These are phyloP conservation scores for Epistrophe eligans DNA, from an alignment of 2,888 invertebrate genomes.

Conservation along the genomic window DNA sequence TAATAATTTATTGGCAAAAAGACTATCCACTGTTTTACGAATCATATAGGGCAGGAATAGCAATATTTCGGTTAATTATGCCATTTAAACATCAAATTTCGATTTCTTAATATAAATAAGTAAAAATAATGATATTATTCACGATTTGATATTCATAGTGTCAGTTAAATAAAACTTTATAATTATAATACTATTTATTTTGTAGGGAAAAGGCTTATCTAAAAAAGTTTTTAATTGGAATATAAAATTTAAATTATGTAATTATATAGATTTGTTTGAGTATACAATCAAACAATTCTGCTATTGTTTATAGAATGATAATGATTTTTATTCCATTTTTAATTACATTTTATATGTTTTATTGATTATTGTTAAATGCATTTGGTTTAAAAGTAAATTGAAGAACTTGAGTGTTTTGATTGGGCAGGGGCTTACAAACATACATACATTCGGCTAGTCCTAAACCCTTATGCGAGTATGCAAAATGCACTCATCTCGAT, in stretches of 20 bases:
- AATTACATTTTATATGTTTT: slow-evolving; percentile 58
- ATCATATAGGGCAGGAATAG: not conserved
- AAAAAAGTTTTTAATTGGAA: slow-evolving; percentile 7
- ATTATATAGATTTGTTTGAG: not conserved
- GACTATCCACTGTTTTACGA: not conserved
- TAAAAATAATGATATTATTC: not conserved
- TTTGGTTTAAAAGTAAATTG: slow-evolving; percentile 26
- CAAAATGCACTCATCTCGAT: slow-evolving; percentile 42
- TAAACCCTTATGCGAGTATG: not conserved
- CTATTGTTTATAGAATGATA: slow-evolving; percentile 3
- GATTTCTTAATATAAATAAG: slow-evolving; percentile 3
- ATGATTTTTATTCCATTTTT: slow-evolving; percentile 32
- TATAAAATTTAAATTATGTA: slow-evolving; percentile 27
- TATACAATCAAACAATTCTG: not conserved
- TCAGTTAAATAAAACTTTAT: not conserved
- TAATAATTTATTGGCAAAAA: no score
- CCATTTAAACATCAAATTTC: not conserved
- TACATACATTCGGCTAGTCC: not conserved
- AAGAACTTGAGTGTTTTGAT: slow-evolving; percentile 7
- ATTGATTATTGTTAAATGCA: slow-evolving; percentile 30
- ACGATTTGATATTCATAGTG: not conserved
- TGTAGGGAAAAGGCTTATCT: not conserved
- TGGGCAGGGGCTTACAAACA: not conserved
- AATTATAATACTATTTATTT: not conserved
- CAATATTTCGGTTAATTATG: not conserved